Base-by-base conservation (phyloP, 2,797 vertebrate species). In the Sternarchorhynchus goeldii region DNA sequence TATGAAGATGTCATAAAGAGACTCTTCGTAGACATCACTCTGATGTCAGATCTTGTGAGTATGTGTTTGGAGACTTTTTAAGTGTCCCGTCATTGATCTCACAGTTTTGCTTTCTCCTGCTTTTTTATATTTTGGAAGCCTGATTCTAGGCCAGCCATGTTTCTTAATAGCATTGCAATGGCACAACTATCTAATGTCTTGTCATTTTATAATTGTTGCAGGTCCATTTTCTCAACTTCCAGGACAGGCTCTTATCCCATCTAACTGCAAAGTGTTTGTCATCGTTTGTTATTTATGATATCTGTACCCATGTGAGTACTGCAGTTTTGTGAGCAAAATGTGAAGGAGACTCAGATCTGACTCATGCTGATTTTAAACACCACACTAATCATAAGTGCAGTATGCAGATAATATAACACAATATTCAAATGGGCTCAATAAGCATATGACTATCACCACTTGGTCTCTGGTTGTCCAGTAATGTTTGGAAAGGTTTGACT, bases 221-320 rank as follows among this genome's bases (percentile, higher is more conserved):
- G 97, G 85, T 94, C 18, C n/a, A 20, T 2, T 82, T 91, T 57
- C 91, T 96, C 0, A 25, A 78, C 17, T 79, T 74, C 65, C 62
- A 81, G 0, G 94, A 98, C 73, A 92, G 83, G 70, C 83, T 97
- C 14, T 63, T 95, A 12, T 91, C 92, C 79, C 94, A 98, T 86
- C 87, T 95, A 86, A 92, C 95, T 66, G 92, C 95, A 1, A 95
- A 94, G 87, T 91, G 87, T 64, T 89, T 90, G 3, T 93, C 94
- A 0, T 75, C 88, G 0, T 90, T 92, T 66, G 88, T 96, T 7
- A 81, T 89, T 84, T 92, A 93, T 84, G 91, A 94, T 5, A 81
- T 93, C 80, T 82, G 85, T 82, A 67, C 66, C 2, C 63, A 31
- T 86, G 95, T 95, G 62, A 91, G 93, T 90, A 57, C 66, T 41